Evolutionary conservation across 2,888 invertebrate species (phyloP).

Genomic region (Myopa tessellatipennis): DNA sequence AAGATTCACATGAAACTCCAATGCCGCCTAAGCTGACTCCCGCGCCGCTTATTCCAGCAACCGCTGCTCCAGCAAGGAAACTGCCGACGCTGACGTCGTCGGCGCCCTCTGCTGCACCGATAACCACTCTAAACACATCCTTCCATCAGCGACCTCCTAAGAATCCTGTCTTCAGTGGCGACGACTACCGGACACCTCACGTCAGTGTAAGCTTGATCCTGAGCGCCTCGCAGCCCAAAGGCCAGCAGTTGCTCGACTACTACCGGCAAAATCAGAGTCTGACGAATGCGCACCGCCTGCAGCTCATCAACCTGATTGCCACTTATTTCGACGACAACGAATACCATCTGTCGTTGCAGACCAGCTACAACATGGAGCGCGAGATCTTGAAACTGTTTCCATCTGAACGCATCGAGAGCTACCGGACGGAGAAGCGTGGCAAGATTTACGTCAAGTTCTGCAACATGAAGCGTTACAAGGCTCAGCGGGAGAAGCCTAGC

Average conservation of each 20-base stretch:
- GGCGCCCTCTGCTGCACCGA: conserved; percentile 48
- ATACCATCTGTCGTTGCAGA: conserved; percentile 57
- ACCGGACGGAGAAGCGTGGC: conserved; percentile 61
- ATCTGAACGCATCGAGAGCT: conserved; percentile 55
- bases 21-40: conserved; percentile 13
- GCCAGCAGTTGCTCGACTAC: conserved; percentile 51
- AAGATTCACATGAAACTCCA: conserved; percentile 3
- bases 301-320: conserved; percentile 59
- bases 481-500: conserved; percentile 7
- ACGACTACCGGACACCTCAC: conserved; percentile 18
- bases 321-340: conserved; percentile 59
- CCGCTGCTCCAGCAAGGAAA: conserved; percentile 7
- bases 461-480: conserved; percentile 59
- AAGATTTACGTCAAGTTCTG: conserved; percentile 61
- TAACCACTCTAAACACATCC: background rate
- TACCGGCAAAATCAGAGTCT: conserved; percentile 52
- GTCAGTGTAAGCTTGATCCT: conserved; percentile 50
- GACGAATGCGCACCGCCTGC: conserved; percentile 53
- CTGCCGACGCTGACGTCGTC: background rate
- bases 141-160: background rate
- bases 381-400: conserved; percentile 59
- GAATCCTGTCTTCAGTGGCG: conserved; percentile 19
- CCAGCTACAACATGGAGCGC: conserved; percentile 57
- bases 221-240: conserved; percentile 52
- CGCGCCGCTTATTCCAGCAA: background rate